Evolutionary conservation across 2,797 vertebrate genomes (phyloP).

Genomic region (Tokudaia tokunoshimensis): DNA sequence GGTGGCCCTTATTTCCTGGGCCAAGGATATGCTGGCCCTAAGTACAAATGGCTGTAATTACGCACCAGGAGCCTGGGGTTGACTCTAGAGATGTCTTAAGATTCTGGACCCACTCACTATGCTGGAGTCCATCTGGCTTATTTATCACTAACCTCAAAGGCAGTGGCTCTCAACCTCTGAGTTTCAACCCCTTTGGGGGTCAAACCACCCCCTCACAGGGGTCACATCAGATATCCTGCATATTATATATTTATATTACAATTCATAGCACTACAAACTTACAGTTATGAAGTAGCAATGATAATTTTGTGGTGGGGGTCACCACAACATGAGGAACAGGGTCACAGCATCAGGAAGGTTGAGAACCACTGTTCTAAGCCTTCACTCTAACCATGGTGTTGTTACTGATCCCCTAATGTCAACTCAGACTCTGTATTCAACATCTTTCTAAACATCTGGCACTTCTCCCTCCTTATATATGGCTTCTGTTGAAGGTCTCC

Average conservation of each 20-base stretch:
- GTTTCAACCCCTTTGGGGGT: background rate
- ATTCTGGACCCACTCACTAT: accelerated
- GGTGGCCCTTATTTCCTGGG: background rate
- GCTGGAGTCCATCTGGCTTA: background rate
- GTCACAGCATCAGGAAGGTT: background rate
- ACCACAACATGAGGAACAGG: background rate
- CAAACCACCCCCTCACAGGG: background rate
- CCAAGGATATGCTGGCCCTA: background rate
- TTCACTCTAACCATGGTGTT: background rate
- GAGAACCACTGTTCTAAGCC: background rate
- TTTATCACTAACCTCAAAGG: background rate
- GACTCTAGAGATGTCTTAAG: too few relatives aligned
- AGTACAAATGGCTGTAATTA: accelerated
- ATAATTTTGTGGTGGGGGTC: background rate
- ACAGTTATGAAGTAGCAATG: background rate
- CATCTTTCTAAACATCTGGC: background rate
- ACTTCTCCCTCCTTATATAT: accelerated
- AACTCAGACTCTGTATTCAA: background rate
- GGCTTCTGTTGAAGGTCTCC: background rate
- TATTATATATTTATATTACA: background rate
- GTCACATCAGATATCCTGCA: background rate
- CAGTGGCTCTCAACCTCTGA: background rate
- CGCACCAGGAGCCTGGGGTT: accelerated
- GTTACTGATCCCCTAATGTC: accelerated
- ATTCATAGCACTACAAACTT: too few relatives aligned